Evolutionary conservation across 2,888 invertebrate species (phyloP).

Genomic region (Rapana venosa): DNA sequence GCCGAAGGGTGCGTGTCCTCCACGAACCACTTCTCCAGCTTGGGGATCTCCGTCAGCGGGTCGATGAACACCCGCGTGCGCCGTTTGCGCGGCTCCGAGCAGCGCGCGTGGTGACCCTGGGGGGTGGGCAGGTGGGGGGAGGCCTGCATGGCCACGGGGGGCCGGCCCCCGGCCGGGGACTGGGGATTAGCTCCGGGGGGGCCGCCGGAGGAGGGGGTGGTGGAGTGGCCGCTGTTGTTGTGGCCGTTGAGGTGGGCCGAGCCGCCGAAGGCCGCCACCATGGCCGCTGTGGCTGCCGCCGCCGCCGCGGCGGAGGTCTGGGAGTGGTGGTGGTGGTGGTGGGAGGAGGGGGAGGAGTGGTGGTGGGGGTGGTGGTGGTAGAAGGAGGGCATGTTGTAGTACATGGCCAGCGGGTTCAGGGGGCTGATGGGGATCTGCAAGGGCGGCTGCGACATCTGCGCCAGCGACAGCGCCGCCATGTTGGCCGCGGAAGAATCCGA

Average conservation of each 20-base stretch:
- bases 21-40: constrained; percentile 89
- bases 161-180: constrained; percentile 48
- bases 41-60: constrained; percentile 95
- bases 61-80: constrained; percentile 99
- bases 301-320: constrained; percentile 23
- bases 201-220: constrained; percentile 39
- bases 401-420: constrained; percentile 67
- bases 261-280: constrained; percentile 38
- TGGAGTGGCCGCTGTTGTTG: constrained; percentile 46
- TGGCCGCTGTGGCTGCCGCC: constrained; percentile 32
- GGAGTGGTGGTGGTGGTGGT: constrained; percentile 48
- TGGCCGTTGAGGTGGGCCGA: constrained; percentile 40
- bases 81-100: constrained; percentile 83
- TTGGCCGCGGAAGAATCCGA: constrained; percentile 46
- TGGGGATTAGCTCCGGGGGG: constrained; percentile 35
- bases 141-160: constrained; percentile 50
- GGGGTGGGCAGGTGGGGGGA: constrained; percentile 27
- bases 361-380: constrained; percentile 58
- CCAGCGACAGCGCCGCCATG: constrained; percentile 56
- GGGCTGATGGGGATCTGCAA: constrained; percentile 72
- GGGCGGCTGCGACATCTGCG: constrained; percentile 57
- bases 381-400: constrained; percentile 70
- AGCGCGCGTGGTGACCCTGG: neutral
- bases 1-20: constrained; percentile 99
- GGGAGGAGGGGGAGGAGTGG: constrained; percentile 65